Evolutionary conservation across 2,888 invertebrate genomes (phyloP).

Genomic region (Acronicta aceris): DNA sequence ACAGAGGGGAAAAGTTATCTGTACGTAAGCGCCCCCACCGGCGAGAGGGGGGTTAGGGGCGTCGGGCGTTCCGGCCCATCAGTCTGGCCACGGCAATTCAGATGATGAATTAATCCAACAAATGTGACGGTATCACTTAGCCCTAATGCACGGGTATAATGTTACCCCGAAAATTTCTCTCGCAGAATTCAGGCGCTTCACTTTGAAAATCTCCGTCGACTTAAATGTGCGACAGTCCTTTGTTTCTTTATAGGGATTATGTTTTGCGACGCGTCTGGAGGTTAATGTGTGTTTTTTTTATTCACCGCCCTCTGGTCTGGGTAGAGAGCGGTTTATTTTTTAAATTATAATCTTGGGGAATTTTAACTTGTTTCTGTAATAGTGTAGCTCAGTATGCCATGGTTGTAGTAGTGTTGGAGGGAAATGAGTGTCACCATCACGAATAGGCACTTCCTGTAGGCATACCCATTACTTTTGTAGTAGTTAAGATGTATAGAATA

Average conservation of each 20-base stretch:
- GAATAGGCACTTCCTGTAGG: no score
- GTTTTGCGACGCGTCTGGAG: constrained; percentile 58
- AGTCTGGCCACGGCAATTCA: constrained; percentile 89
- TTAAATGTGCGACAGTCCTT: constrained; percentile 72
- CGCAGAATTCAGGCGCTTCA: constrained; percentile 67
- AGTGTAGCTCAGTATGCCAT: not conserved
- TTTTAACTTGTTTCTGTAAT: not conserved
- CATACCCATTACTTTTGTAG: no score
- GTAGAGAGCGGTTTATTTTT: constrained; percentile 17
- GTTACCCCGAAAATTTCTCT: constrained; percentile 83
- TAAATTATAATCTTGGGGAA: constrained; percentile 5
- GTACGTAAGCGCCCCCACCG: constrained; percentile 62
- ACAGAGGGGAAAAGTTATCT: constrained; percentile 72
- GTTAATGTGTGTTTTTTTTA: constrained; percentile 63
- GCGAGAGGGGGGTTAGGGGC: constrained; percentile 52
- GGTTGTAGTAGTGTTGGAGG: not conserved
- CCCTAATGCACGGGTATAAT: constrained; percentile 89
- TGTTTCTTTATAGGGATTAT: constrained; percentile 70
- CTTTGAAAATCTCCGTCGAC: constrained; percentile 73
- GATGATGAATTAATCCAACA: constrained; percentile 90
- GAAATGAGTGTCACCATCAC: no score
- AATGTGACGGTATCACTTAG: constrained; percentile 90
- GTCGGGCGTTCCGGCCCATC: constrained; percentile 85
- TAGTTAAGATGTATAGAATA: no score
- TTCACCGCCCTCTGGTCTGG: constrained; percentile 18